Base-by-base conservation (phyloP, 2,888 invertebrate genomes). In the Pegoplata infirma region DNA sequence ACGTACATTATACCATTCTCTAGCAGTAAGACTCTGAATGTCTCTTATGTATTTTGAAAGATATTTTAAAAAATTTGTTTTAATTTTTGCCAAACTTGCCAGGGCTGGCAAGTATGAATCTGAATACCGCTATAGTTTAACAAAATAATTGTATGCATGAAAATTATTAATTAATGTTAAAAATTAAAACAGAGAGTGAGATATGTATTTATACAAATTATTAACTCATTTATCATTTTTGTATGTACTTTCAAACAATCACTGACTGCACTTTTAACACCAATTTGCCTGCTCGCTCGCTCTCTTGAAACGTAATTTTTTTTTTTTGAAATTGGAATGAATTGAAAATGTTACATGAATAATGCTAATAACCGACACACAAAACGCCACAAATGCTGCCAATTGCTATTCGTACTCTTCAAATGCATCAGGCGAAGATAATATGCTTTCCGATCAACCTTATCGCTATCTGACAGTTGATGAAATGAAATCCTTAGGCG, bases 401-500 rank as follows among this genome's bases (percentile, higher is more conserved):
- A 77, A 66, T 64, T 68, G 68, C 66, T 83, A 82, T 81, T 81
- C 82, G 66, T 61, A 53, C 69, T 53, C 2, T 66, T 56, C 8
- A 63, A 66, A 79, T 25, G 46, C 68, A 80, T 82, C 85, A 97
- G 97, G 96, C 88, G 97, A 97, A 91, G 97, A 97, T 89, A 95
- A 96, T 72, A 94, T 96, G 90, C 91, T 97, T 83, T 96, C 96
- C 84, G 97, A 97, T 90, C 95, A 95, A 88, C 95, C 95, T 32
- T 97, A 97, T 90, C 93, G 96, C 80, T 97, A 97, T 90, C 91
- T 98, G 90, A 97, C 97, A 74, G 96, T 96, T 81, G 97, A 98
- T 88, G 97, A 98, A 88, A 97, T 97, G 96, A 97, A 97, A 91
- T 96, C 96, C 7, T 91, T 97, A 81, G 97, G 97, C 77, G 97